phyloP scores from a whole-genome alignment of 1,140 invertebrate genomes.

The Hylyphantes graminicola region DNA sequence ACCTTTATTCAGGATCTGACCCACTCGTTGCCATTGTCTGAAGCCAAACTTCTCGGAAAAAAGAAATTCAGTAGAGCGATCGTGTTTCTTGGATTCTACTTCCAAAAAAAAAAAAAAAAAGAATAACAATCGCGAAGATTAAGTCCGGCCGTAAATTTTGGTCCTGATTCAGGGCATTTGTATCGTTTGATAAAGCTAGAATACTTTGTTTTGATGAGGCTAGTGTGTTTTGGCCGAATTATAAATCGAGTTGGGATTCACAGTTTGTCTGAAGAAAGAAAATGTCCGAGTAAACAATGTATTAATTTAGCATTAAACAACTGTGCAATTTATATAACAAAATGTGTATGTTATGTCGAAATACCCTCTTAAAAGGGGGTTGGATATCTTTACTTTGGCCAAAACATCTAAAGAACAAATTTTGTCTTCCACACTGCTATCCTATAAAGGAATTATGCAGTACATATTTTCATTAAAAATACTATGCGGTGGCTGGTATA shows the following conservation, averaged over 20 bases:
- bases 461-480: no score
- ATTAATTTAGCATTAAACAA: no score
- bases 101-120: neutral
- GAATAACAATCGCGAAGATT: neutral
- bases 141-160: neutral
- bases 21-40: constrained; percentile 44
- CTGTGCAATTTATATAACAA: no score
- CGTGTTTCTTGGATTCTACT: neutral
- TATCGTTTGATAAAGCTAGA: neutral
- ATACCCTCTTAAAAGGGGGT: no score
- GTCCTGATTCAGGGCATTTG: neutral
- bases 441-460: no score
- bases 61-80: constrained; percentile 26
- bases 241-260: neutral
- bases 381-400: no score
- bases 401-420: no score
- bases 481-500: no score
- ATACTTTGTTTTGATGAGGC: neutral
- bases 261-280: neutral
- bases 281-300: neutral
- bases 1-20: constrained; percentile 30
- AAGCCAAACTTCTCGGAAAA: constrained; percentile 3
- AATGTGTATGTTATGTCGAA: no score
- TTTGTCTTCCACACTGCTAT: no score
- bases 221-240: neutral